A percentile compares a stretch with the other conserved stretches of the same genome.
Evolutionary conservation across 2,797 vertebrate species (phyloP).

Genomic region (Sebastes melanostomus): DNA sequence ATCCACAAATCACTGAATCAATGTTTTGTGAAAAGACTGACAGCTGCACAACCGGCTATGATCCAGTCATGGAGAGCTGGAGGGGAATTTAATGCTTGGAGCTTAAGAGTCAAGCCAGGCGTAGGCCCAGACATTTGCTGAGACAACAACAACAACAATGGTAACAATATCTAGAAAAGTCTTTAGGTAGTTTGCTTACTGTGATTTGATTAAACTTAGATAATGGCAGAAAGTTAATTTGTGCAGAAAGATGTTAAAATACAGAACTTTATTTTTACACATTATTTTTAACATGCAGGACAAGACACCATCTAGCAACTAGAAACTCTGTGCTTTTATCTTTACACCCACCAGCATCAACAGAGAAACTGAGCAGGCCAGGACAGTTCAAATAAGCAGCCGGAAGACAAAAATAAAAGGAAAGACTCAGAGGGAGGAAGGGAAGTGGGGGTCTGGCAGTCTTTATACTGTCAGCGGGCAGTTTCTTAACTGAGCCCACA

Average conservation of each 20-base stretch:
- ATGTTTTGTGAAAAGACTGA: too few species aligned
- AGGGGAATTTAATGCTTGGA: too few species aligned
- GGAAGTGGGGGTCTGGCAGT: background rate
- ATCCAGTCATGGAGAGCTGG: too few species aligned
- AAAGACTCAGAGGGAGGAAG: background rate
- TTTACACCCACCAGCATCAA: constrained; percentile 3
- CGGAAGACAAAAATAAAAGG: background rate
- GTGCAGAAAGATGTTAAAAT: background rate
- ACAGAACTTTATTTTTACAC: background rate
- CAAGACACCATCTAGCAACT: background rate
- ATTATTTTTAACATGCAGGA: background rate
- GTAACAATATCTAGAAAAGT: background rate
- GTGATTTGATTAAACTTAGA: background rate
- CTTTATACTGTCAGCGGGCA: constrained; percentile 11
- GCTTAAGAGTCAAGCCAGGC: too few species aligned
- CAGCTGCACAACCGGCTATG: too few species aligned
- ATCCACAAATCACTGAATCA: too few species aligned
- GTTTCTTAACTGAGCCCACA: background rate
- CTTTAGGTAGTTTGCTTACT: too few species aligned
- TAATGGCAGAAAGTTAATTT: background rate
- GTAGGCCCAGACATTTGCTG: too few species aligned
- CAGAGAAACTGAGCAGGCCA: background rate
- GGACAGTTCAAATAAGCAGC: background rate
- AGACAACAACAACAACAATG: background rate
- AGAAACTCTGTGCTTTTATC: background rate